Evolutionary conservation across 2,797 vertebrate species (phyloP).

Genomic region (Molossus molossus): DNA sequence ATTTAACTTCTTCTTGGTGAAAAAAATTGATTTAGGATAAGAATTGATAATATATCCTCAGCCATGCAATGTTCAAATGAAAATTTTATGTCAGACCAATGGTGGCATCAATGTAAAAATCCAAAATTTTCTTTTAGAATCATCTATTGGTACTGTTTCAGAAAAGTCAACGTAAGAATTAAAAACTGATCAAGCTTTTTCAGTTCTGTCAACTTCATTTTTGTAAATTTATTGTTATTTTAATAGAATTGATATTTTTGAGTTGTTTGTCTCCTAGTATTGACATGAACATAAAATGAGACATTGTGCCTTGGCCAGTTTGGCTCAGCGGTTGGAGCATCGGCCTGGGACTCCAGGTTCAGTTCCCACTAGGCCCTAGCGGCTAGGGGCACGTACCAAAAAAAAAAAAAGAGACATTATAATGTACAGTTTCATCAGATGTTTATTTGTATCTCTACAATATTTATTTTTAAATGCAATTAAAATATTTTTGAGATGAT

Average conservation of each 20-base stretch:
- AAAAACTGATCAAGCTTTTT: background rate
- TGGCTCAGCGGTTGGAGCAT: no score
- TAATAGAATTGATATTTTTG: background rate
- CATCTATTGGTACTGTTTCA: slow-evolving; percentile 45
- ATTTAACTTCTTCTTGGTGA: slow-evolving; percentile 70
- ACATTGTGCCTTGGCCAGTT: background rate
- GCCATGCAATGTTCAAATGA: background rate
- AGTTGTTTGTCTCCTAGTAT: background rate
- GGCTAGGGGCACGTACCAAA: no score
- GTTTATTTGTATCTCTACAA: background rate
- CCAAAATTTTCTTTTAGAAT: background rate
- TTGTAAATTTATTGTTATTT: slow-evolving; percentile 5
- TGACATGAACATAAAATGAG: background rate
- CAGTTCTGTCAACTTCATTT: background rate
- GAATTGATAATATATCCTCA: slow-evolving; percentile 36
- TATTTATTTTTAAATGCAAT: background rate
- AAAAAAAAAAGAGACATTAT: background rate
- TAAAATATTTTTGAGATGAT: background rate
- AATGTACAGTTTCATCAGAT: background rate
- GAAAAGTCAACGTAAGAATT: background rate
- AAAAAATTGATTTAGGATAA: slow-evolving; percentile 70
- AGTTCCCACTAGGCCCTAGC: no score
- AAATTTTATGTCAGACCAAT: background rate
- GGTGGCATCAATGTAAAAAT: background rate
- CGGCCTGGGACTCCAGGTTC: no score